These are phyloP conservation scores for Cyprinodon tularosa DNA, from an alignment of 2,113 vertebrate species.

Conservation along the genomic window DNA sequence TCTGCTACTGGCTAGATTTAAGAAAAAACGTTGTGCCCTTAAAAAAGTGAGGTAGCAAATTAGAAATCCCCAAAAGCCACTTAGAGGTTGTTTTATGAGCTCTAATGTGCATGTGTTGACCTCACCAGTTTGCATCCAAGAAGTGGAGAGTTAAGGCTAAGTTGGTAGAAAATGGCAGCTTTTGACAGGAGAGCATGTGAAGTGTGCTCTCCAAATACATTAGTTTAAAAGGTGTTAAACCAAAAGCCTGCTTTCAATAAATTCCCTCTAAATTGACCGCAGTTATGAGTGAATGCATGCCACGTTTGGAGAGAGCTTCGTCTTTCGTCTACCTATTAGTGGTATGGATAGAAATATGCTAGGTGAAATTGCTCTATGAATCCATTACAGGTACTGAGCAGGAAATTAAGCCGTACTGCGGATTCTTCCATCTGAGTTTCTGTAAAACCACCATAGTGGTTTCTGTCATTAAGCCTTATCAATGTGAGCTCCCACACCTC, in stretches of 20 bases:
- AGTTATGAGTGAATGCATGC: conserved; percentile 54
- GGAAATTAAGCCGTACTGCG: conserved; percentile 39
- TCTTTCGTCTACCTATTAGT: conserved; percentile 41
- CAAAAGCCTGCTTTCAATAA: conserved; percentile 54
- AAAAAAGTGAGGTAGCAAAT: conserved; percentile 54
- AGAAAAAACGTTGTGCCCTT: conserved; percentile 43
- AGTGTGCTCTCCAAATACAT: conserved; percentile 74
- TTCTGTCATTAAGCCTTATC: conserved; percentile 68
- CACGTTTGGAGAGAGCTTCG: conserved; percentile 33
- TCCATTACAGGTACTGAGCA: conserved; percentile 42
- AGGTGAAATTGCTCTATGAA: conserved; percentile 45
- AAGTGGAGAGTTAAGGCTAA: conserved; percentile 52
- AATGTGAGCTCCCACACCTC: conserved; percentile 35
- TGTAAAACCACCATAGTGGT: conserved; percentile 45
- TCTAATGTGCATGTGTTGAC: conserved; percentile 45
- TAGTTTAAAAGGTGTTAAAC: conserved; percentile 71
- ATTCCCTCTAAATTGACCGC: conserved; percentile 63
- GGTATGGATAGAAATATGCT: conserved; percentile 41
- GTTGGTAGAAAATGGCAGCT: conserved; percentile 56
- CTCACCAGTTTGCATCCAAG: conserved; percentile 48
- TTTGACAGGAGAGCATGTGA: conserved; percentile 56
- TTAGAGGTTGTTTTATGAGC: conserved; percentile 45
- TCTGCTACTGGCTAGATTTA: conserved; percentile 54
- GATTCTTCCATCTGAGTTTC: conserved; percentile 24
- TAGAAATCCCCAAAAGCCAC: conserved; percentile 35